Evolutionary conservation across 2,113 vertebrate genomes (phyloP).

Genomic region (Myodes glareolus): DNA sequence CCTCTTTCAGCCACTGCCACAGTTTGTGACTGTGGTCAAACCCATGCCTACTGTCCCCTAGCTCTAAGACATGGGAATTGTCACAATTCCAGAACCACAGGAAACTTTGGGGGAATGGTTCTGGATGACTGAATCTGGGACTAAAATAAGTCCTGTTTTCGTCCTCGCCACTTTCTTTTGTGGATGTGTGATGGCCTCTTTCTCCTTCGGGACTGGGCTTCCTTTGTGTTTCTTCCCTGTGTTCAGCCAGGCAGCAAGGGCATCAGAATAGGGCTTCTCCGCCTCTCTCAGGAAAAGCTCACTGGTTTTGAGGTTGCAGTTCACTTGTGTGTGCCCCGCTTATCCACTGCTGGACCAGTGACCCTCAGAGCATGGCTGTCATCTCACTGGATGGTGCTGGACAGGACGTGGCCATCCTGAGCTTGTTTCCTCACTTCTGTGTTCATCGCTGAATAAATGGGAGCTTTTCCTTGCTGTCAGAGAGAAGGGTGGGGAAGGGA

Average conservation of each 20-base stretch:
- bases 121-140: background rate
- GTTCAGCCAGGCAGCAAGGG: background rate
- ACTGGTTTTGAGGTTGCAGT: background rate
- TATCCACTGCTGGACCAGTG: background rate
- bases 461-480: constrained; percentile 31
- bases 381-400: background rate
- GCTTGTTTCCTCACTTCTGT: background rate
- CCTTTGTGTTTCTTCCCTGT: background rate
- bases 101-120: background rate
- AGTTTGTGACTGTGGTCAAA: background rate
- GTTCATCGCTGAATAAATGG: constrained; percentile 60
- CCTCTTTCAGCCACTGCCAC: background rate
- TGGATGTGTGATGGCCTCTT: background rate
- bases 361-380: background rate
- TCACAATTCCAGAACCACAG: background rate
- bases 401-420: background rate
- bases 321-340: background rate
- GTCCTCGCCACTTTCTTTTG: background rate
- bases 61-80: background rate
- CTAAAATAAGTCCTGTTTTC: background rate
- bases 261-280: background rate
- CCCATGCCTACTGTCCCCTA: background rate
- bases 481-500: background rate
- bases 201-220: background rate
- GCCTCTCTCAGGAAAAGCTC: background rate